phyloP scores from a whole-genome alignment of 2,113 vertebrate genomes.

The human (Homo sapiens) region DNA sequence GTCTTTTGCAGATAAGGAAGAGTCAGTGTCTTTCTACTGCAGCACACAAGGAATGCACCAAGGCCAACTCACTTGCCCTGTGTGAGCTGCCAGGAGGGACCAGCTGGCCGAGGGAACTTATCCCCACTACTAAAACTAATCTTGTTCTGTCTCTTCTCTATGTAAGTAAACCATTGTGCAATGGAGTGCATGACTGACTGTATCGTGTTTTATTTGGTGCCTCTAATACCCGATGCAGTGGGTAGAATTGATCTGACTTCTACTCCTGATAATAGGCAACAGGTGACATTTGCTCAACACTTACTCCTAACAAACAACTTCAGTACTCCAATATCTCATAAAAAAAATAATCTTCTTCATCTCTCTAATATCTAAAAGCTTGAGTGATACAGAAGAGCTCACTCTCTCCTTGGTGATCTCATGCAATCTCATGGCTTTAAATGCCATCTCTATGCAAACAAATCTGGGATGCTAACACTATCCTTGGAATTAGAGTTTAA shows the following conservation, averaged over 20 bases:
- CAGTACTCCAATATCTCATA: background rate
- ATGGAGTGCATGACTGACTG: background rate
- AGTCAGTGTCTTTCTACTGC: too few species aligned
- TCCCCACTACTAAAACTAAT: too few species aligned
- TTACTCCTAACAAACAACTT: background rate
- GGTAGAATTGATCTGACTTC: background rate
- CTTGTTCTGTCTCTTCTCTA: too few species aligned
- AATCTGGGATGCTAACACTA: too few species aligned
- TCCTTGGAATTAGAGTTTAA: background rate
- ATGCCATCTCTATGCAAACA: background rate
- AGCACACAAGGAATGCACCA: too few species aligned
- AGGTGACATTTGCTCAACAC: background rate
- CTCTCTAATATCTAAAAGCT: background rate
- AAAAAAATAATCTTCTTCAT: background rate
- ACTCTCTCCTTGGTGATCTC: background rate
- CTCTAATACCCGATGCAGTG: too few species aligned
- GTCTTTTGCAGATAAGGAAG: background rate
- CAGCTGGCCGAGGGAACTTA: rapidly evolving
- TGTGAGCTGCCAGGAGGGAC: background rate
- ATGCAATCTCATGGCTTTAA: background rate
- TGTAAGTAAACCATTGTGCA: too few species aligned
- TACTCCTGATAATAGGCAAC: background rate
- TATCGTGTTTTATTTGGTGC: background rate
- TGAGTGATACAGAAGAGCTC: background rate
- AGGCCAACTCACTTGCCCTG: too few species aligned